phyloP scores from a whole-genome alignment of 2,888 invertebrate species.

The Ectemnius lituratus region DNA sequence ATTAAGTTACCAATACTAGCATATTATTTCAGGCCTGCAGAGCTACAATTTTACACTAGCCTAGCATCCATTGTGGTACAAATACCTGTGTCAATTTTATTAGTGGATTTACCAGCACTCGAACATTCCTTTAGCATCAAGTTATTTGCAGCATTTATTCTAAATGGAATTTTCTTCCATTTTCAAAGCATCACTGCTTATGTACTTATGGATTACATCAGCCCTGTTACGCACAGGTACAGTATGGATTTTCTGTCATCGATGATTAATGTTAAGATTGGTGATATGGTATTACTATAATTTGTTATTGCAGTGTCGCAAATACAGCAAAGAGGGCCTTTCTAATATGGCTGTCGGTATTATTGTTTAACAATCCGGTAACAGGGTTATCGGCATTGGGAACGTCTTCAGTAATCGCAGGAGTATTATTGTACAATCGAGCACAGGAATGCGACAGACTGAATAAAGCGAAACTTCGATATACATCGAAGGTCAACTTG shows the following conservation, averaged over 20 bases:
- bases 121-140: constrained; percentile 78
- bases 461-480: constrained; percentile 64
- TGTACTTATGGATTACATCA: constrained; percentile 88
- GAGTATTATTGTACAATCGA: constrained; percentile 87
- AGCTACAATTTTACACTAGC: constrained; percentile 89
- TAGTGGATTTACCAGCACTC: constrained; percentile 82
- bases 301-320: constrained; percentile 82
- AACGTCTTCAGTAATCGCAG: constrained; percentile 84
- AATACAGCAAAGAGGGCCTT: constrained; percentile 89
- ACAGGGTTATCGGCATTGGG: constrained; percentile 86
- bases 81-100: constrained; percentile 84
- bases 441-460: constrained; percentile 82
- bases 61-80: constrained; percentile 86
- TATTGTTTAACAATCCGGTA: constrained; percentile 87
- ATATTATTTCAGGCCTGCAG: constrained; percentile 82
- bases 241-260: neutral
- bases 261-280: neutral
- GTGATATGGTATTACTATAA: constrained; percentile 13
- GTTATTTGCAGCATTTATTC: constrained; percentile 81
- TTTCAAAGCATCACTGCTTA: constrained; percentile 90
- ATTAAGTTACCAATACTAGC: constrained; percentile 53
- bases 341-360: constrained; percentile 87
- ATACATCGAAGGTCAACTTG: constrained; percentile 72
- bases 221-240: constrained; percentile 88
- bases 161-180: constrained; percentile 88